Evolutionary conservation across 53 echinoderm and acorn worm species (phyloP).

Genomic region (Antedon mediterranea): DNA sequence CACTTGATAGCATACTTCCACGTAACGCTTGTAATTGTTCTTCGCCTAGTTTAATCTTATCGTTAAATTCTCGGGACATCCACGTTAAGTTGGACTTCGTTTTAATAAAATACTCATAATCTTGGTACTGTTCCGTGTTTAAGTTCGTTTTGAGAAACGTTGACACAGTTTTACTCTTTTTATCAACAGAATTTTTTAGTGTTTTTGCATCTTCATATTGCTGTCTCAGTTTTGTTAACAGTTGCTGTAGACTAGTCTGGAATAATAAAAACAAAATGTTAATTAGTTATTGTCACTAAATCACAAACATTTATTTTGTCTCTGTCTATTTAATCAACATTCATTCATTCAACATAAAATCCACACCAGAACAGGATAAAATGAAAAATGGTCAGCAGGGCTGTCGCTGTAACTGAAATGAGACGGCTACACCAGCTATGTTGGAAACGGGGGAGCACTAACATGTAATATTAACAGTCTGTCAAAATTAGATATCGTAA

Average conservation of each 20-base stretch:
- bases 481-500: too few species aligned
- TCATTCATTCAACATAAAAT: too few species aligned
- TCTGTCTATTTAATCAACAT: too few species aligned
- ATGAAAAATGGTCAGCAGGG: not conserved
- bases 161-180: not conserved
- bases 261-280: not conserved
- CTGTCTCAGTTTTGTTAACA: not conserved
- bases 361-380: too few species aligned
- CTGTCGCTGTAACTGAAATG: too few species aligned
- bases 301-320: too few species aligned
- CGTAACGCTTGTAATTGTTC: conserved; percentile 3
- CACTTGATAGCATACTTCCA: not conserved
- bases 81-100: not conserved
- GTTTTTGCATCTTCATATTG: conserved; percentile 4
- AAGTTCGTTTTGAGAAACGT: not conserved
- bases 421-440: too few species aligned
- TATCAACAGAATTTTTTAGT: not conserved
- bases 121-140: not conserved
- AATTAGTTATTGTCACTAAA: not conserved
- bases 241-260: not conserved
- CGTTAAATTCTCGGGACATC: conserved; percentile 4
- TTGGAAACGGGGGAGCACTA: too few species aligned
- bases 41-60: conserved; percentile 5
- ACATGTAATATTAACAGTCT: too few species aligned
- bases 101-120: not conserved